A percentile compares a stretch with the other conserved stretches of the same genome.
Evolutionary conservation across 2,888 invertebrate genomes (phyloP).

Genomic region (Melanchra persicariae): DNA sequence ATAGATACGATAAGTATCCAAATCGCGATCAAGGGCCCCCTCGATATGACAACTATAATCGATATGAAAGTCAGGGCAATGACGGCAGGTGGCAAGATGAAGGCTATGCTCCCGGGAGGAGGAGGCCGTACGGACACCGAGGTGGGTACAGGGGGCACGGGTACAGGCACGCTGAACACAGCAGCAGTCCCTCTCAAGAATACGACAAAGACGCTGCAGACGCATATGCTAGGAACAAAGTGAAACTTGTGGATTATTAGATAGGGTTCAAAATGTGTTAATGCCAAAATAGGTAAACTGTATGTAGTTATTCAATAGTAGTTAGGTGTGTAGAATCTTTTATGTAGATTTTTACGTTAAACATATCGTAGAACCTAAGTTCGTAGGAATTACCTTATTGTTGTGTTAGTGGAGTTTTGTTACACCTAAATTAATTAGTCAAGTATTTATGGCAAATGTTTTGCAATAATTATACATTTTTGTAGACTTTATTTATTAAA

Average conservation of each 20-base stretch:
- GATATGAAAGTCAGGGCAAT: slow-evolving; percentile 62
- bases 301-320: slow-evolving; percentile 51
- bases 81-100: slow-evolving; percentile 73
- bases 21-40: slow-evolving; percentile 56
- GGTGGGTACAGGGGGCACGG: slow-evolving; percentile 75
- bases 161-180: slow-evolving; percentile 61
- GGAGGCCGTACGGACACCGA: slow-evolving; percentile 75
- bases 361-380: slow-evolving; percentile 60
- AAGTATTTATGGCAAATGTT: slow-evolving; percentile 20
- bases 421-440: slow-evolving; percentile 32
- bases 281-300: slow-evolving; percentile 66
- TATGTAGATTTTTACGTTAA: slow-evolving; percentile 55
- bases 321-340: slow-evolving; percentile 56
- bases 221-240: slow-evolving; percentile 73
- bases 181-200: slow-evolving; percentile 60
- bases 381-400: slow-evolving; percentile 22
- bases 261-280: slow-evolving; percentile 60
- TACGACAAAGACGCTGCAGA: slow-evolving; percentile 63
- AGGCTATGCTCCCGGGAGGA: slow-evolving; percentile 65
- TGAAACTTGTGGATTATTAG: slow-evolving; percentile 87
- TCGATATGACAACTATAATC: slow-evolving; percentile 57
- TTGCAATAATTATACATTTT: slow-evolving; percentile 39
- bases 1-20: slow-evolving; percentile 72
- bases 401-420: slow-evolving; percentile 22
- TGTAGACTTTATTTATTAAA: slow-evolving; percentile 13